Evolutionary conservation across 2,888 invertebrate species (phyloP).

Genomic region (Ophioninae sp.): DNA sequence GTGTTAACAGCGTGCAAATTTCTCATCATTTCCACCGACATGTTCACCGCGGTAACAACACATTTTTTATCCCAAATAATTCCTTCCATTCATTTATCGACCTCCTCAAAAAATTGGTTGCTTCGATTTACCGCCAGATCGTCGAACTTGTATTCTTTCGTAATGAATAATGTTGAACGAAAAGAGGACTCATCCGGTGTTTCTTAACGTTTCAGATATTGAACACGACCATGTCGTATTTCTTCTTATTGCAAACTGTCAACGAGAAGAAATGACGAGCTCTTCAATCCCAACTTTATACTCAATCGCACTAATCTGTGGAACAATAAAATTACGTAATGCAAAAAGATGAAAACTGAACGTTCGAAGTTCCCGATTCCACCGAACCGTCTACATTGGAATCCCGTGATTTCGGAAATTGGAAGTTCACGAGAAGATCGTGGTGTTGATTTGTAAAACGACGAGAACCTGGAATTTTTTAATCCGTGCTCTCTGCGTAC

Average conservation of each 20-base stretch:
- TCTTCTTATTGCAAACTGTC: slow-evolving; percentile 62
- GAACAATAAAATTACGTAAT: background rate
- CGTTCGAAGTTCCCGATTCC: background rate
- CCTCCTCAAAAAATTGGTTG: too few species aligned
- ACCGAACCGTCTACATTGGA: too few species aligned
- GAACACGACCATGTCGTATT: slow-evolving; percentile 64
- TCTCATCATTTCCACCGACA: slow-evolving; percentile 66
- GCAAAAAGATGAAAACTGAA: background rate
- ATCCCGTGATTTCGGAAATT: too few species aligned
- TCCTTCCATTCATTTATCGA: background rate
- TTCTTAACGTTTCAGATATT: slow-evolving; percentile 57
- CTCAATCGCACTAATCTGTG: background rate
- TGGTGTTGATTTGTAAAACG: too few species aligned
- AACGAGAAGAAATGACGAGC: slow-evolving; percentile 47
- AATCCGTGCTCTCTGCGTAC: too few species aligned
- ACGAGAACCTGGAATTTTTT: too few species aligned
- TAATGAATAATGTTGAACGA: too few species aligned
- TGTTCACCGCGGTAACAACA: slow-evolving; percentile 67
- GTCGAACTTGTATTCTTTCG: too few species aligned
- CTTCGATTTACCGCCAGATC: too few species aligned
- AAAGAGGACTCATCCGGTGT: background rate
- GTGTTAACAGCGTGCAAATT: slow-evolving; percentile 65
- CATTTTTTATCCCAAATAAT: background rate
- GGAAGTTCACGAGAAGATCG: too few species aligned
- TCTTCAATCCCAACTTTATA: too few species aligned